Conservation (phyloP, 2,113 vertebrate genomes). For the Nannospalax galili region DNA sequence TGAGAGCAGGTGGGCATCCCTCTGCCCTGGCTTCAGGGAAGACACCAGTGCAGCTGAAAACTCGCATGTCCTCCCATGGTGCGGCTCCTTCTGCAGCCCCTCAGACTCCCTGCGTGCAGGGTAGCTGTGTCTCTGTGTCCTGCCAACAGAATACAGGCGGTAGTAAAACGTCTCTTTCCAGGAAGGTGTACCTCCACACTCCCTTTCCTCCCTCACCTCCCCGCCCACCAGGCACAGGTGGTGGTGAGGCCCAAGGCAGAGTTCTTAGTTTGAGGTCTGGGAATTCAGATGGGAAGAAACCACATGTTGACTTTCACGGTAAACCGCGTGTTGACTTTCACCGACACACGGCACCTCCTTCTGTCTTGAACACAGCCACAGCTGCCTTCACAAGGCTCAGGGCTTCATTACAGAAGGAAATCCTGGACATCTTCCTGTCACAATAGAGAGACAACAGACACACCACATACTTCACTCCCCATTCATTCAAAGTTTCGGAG, state of each 20-base stretch:
- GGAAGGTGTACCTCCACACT: not conserved
- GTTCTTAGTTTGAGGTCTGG: not conserved
- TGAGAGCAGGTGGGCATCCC: not conserved
- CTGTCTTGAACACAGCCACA: not conserved
- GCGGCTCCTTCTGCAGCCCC: not conserved
- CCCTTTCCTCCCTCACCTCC: not conserved
- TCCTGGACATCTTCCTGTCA: too few relatives aligned
- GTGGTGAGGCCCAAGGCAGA: not conserved
- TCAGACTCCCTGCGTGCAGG: not conserved
- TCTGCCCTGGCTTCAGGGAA: not conserved
- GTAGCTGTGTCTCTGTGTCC: not conserved
- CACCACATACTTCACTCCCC: accelerated
- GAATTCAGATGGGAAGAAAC: not conserved
- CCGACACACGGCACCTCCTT: not conserved
- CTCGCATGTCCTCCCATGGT: not conserved
- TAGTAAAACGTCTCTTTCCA: not conserved
- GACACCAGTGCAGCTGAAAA: too few relatives aligned
- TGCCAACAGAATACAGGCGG: not conserved
- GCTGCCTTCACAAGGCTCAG: not conserved
- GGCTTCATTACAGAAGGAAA: not conserved
- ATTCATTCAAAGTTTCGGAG: not conserved
- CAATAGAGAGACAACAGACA: not conserved
- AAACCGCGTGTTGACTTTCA: too few relatives aligned
- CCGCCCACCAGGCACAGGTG: not conserved
- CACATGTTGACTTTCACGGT: not conserved